These are phyloP conservation scores for Bombus breviceps DNA, from an alignment of 1,140 invertebrate genomes.

Conservation along the genomic window DNA sequence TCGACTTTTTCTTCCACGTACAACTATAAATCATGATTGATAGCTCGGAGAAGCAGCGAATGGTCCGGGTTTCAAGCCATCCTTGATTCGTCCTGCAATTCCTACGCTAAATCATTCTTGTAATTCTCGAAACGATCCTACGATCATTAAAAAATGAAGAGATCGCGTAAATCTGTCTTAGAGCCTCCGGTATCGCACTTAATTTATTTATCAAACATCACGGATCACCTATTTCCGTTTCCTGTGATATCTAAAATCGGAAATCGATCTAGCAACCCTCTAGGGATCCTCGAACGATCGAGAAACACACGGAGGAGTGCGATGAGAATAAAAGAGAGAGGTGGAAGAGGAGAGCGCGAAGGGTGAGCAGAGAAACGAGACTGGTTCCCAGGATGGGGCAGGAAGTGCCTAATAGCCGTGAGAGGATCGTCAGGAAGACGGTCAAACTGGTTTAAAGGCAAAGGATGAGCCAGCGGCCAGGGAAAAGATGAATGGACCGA, in stretches of 20 bases:
- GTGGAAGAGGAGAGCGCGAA: conserved; percentile 25
- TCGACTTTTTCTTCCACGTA: neutral
- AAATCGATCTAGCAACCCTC: conserved; percentile 62
- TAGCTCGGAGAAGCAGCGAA: neutral
- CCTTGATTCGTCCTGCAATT: neutral
- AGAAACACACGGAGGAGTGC: neutral
- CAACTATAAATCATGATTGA: neutral
- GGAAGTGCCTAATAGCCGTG: conserved; percentile 82
- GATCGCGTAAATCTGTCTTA: neutral
- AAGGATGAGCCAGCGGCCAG: conserved; percentile 59
- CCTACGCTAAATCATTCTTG: neutral
- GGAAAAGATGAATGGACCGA: conserved; percentile 62
- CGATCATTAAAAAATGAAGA: neutral
- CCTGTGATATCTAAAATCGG: conserved; percentile 54
- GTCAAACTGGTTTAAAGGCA: conserved; percentile 67
- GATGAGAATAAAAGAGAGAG: conserved; percentile 4
- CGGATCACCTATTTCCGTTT: conserved; percentile 34
- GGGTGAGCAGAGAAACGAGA: conserved; percentile 62
- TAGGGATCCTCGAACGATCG: conserved; percentile 40
- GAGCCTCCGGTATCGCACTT: neutral
- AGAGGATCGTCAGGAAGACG: conserved; percentile 75
- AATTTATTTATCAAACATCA: conserved; percentile 39
- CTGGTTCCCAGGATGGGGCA: conserved; percentile 78
- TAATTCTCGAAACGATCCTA: neutral
- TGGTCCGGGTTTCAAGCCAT: conserved; percentile 6